Percentiles rank a stretch among this genome's conserved stretches.
Conservation (phyloP, 2,888 invertebrate species). For the Punctoribates punctum region DNA sequence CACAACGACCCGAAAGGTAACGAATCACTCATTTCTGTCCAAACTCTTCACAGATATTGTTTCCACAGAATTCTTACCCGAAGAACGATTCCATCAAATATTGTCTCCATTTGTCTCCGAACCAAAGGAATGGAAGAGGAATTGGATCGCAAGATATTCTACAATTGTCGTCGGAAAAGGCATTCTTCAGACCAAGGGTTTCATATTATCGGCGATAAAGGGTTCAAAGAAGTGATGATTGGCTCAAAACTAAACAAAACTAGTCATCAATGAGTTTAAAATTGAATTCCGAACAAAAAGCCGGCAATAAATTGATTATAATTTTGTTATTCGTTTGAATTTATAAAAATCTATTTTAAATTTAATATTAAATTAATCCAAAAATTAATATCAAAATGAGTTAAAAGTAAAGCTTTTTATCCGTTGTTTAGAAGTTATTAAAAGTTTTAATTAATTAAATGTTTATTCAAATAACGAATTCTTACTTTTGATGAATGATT, state of each 20-base stretch:
- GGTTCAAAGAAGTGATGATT: background rate
- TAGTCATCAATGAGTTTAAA: too few species aligned
- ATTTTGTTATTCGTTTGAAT: too few species aligned
- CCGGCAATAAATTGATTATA: too few species aligned
- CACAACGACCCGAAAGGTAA: slow-evolving; percentile 89
- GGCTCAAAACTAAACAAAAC: background rate
- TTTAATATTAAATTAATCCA: too few species aligned
- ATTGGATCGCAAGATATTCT: slow-evolving; percentile 81
- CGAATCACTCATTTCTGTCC: background rate
- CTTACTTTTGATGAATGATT: background rate
- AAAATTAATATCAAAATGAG: too few species aligned
- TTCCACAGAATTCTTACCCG: slow-evolving; percentile 33
- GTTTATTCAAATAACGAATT: background rate
- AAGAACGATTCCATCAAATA: slow-evolving; percentile 10
- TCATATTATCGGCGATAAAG: slow-evolving; percentile 58
- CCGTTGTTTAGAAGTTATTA: background rate
- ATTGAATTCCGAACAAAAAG: too few species aligned
- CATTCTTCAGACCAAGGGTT: slow-evolving; percentile 84
- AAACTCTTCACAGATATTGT: background rate
- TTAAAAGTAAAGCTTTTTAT: too few species aligned
- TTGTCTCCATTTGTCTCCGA: slow-evolving; percentile 56
- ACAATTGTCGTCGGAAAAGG: slow-evolving; percentile 87
- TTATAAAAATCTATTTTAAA: too few species aligned
- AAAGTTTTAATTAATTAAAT: background rate
- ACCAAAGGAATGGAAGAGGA: slow-evolving; percentile 58